Evolutionary conservation across 2,797 vertebrate species (phyloP), one percentile per base, ranked within the genome.

Genomic region (Chaetophractus vellerosus): DNA sequence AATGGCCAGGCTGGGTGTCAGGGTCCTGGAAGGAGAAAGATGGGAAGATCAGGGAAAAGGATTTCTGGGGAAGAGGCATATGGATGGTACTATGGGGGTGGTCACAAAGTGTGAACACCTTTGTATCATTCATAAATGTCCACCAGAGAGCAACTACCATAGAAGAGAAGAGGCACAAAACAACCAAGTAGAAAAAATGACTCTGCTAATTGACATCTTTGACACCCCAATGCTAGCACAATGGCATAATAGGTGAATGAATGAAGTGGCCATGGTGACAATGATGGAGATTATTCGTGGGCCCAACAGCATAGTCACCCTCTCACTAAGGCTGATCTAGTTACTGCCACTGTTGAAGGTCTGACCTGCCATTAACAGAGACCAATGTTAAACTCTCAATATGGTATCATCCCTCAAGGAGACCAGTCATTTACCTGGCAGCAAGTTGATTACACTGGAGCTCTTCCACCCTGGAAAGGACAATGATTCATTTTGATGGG

Each of bases 1-100:
- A 90, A 81, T 63, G 75, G 28, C 68, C 28, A 31, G 50, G 41
- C 28, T 86, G 38, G 33, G 31, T 74, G 36, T 81, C 76, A 74
- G 23, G 23, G 48, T 75, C 31, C 81, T 90, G 61, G 63, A 90
- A 93, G 33, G 68, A 90, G 75, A 93, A 75, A 86, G 68, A 36
- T 69, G 21, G 68, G 78, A 91, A 52, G 66, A 86, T 76, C 38
- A 86, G 38, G 45, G 41, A 75, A 64, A 92, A 90, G 55, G 48
- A 31, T 50, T 59, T 82, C 45, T 87, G 59, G 52, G 24, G 31
- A 81, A 59, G 75, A 90, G 36, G 26, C 18, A 50, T 45, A 38
- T 38, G 36, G 69, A 41, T 26, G 61, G 26, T 36, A 14, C 48
- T 61, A 38, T 23, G 59, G 16, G 31, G 45, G 23, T 75, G 16